Conservation (phyloP, 1,140 invertebrate genomes). For the Anastrepha ludens region DNA sequence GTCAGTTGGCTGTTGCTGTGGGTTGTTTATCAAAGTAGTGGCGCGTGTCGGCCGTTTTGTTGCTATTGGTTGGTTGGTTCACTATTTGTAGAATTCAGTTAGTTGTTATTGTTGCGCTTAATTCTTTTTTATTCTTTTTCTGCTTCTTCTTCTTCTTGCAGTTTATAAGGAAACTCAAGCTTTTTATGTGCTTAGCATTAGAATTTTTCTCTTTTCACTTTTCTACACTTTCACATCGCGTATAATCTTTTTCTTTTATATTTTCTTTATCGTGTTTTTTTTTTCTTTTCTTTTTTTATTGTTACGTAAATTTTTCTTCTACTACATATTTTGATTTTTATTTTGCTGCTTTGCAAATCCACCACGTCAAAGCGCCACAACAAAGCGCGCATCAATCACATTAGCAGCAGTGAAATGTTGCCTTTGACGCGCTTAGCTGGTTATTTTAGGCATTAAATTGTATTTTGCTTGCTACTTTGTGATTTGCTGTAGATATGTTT, state of each 20-base stretch:
- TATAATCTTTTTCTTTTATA: not conserved
- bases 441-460: not conserved
- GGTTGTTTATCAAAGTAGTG: not conserved
- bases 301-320: not conserved
- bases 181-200: not conserved
- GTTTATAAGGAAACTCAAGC: not conserved
- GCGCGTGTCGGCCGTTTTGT: not conserved
- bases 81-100: not conserved
- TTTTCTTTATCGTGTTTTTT: not conserved
- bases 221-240: not conserved
- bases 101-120: not conserved
- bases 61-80: not conserved
- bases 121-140: not conserved
- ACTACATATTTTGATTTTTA: not conserved
- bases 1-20: not conserved
- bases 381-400: constrained; percentile 26
- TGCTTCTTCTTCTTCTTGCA: not conserved
- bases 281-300: not conserved
- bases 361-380: not conserved
- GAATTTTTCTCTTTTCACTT: not conserved
- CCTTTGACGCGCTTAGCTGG: not conserved
- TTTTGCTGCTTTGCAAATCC: not conserved
- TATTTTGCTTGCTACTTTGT: not conserved
- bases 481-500: not conserved
- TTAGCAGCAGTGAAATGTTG: not conserved